These are phyloP conservation scores for Helicoverpa armigera DNA, from an alignment of 1,140 invertebrate genomes.

Conservation along the genomic window DNA sequence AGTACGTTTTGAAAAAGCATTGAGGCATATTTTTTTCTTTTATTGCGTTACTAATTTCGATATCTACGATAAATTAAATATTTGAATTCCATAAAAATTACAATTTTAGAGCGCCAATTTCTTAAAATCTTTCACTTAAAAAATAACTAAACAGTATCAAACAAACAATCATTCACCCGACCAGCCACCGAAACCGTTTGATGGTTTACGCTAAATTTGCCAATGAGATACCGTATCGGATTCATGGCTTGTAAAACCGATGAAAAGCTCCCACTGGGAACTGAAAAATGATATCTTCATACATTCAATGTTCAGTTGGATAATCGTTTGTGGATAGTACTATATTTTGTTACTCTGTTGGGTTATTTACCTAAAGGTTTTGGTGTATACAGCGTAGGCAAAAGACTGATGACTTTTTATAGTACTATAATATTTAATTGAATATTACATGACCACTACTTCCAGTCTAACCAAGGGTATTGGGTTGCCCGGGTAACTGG, in stretches of 20 bases:
- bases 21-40: not conserved
- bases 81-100: too few species aligned
- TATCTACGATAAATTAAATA: not conserved
- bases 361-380: not conserved
- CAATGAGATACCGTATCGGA: conserved; percentile 77
- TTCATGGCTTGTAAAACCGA: conserved; percentile 76
- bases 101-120: not conserved
- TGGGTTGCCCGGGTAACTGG: too few species aligned
- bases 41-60: not conserved
- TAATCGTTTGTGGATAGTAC: not conserved
- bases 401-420: not conserved
- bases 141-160: conserved; percentile 31
- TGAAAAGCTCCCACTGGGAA: conserved; percentile 55
- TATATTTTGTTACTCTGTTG: not conserved
- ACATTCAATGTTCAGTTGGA: conserved; percentile 10
- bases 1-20: too few species aligned
- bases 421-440: too few species aligned
- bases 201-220: conserved; percentile 82
- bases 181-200: conserved; percentile 50
- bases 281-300: conserved; percentile 57
- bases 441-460: too few species aligned
- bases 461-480: too few species aligned
- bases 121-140: not conserved
- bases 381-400: not conserved
- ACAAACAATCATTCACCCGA: conserved; percentile 47